phyloP scores from a whole-genome alignment of 2,888 invertebrate species.

The Zele albiditarsus region DNA sequence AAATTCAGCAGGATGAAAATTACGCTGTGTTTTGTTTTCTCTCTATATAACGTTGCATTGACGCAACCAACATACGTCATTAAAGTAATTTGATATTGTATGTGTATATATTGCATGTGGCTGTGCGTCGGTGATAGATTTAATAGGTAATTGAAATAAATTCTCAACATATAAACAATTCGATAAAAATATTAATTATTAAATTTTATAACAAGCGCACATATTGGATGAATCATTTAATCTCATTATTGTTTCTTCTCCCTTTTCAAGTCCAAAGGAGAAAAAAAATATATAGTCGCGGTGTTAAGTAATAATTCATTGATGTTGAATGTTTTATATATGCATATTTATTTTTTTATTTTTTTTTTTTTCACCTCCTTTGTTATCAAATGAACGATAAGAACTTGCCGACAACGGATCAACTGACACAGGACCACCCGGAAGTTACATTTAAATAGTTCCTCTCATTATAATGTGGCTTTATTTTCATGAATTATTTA shows the following conservation, averaged over 20 bases:
- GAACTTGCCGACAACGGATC: not conserved
- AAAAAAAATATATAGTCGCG: not conserved
- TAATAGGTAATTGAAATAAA: not conserved
- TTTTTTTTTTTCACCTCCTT: not conserved
- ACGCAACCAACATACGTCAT: constrained; percentile 7
- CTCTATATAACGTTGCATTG: not conserved
- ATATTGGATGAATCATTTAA: not conserved
- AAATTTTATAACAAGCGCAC: no score
- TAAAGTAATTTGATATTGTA: not conserved
- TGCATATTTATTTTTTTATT: no score
- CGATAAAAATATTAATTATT: no score
- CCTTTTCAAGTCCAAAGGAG: not conserved
- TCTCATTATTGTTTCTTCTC: not conserved
- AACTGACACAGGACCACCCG: not conserved
- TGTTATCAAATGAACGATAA: not conserved
- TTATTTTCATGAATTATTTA: not conserved
- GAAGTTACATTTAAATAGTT: not conserved
- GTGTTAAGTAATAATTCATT: not conserved
- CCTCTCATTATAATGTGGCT: no score
- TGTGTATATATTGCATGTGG: not conserved
- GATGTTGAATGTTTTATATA: not conserved
- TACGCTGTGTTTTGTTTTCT: not conserved
- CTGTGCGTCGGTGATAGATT: not conserved
- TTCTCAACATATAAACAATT: not conserved
- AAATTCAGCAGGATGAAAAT: constrained; percentile 1